phyloP scores from a whole-genome alignment of 2,113 vertebrate genomes.

The Cynopterus brachyotis region DNA sequence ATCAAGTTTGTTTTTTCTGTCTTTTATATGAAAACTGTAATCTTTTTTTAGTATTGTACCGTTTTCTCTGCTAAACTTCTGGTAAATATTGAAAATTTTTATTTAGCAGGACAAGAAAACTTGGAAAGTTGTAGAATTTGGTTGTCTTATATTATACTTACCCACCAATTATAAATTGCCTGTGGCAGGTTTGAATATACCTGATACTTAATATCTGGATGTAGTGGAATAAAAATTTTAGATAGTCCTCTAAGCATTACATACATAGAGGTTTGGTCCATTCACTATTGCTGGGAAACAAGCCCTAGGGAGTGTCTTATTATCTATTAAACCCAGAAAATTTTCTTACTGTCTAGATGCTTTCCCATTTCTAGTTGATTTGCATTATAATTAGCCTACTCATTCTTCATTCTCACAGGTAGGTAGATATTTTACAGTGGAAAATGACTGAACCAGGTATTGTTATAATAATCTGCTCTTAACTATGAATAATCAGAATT shows the following conservation, averaged over 20 bases:
- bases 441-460: neutral
- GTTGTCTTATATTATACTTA: neutral
- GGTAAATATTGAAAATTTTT: neutral
- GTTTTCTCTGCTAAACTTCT: slow-evolving; percentile 13
- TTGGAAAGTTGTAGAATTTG: neutral
- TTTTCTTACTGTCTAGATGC: neutral
- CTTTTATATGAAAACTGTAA: neutral
- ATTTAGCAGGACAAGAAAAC: neutral
- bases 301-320: neutral
- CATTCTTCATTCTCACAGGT: neutral
- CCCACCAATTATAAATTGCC: neutral
- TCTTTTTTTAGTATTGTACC: neutral
- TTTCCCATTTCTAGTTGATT: neutral
- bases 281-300: neutral
- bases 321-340: neutral
- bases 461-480: neutral
- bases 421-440: neutral
- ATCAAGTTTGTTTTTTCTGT: neutral
- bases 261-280: neutral
- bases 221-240: neutral
- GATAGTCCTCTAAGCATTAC: neutral
- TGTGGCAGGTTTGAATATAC: slow-evolving; percentile 9
- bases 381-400: neutral
- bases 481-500: neutral
- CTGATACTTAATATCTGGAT: neutral